Evolutionary conservation across 2,113 vertebrate species (phyloP).

Genomic region (Picathartes gymnocephalus): DNA sequence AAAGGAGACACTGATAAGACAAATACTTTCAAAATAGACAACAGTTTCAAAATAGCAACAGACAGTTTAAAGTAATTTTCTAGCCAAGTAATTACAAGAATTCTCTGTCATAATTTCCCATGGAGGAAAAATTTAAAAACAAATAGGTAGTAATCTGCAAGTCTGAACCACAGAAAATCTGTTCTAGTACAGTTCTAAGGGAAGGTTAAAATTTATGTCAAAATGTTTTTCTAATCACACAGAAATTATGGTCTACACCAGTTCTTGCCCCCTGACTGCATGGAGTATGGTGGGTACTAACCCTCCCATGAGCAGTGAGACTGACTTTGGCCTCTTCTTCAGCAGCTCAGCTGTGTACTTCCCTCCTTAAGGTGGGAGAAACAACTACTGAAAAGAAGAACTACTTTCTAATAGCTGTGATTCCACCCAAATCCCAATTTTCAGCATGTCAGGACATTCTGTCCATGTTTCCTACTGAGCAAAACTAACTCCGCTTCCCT

Average conservation of each 20-base stretch:
- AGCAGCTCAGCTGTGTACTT: background rate
- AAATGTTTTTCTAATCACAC: background rate
- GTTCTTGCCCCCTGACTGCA: background rate
- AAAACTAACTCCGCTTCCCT: background rate
- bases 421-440: background rate
- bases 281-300: background rate
- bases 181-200: background rate
- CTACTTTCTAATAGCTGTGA: background rate
- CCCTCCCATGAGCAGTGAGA: background rate
- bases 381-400: background rate
- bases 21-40: background rate
- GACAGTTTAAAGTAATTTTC: background rate
- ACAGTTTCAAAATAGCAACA: background rate
- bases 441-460: background rate
- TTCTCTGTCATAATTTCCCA: background rate
- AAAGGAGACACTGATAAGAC: slow-evolving; percentile 8
- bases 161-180: background rate
- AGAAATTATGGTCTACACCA: background rate
- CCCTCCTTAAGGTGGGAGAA: background rate
- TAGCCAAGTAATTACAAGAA: background rate
- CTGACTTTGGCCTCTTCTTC: background rate
- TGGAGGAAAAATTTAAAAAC: background rate
- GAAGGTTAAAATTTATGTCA: background rate
- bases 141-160: background rate
- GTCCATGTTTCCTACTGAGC: background rate